A percentile compares a stretch with the other conserved stretches of the same genome.
Conservation (phyloP, 2,113 vertebrate species). For the Oostethus manadensis region DNA sequence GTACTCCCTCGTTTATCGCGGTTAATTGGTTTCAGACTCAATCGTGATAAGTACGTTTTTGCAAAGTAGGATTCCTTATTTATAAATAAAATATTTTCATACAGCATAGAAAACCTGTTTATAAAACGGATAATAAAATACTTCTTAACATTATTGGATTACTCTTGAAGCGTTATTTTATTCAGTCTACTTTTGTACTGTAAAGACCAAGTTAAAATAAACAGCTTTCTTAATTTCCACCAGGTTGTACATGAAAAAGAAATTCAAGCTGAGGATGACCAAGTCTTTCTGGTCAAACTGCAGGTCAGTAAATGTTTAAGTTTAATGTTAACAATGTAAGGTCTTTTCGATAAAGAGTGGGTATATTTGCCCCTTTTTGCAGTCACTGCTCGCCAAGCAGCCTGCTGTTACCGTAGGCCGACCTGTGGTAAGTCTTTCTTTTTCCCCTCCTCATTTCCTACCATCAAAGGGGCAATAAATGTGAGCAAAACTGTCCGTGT, state of each 20-base stretch:
- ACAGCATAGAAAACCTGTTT: too few relatives aligned
- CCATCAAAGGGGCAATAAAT: conserved; percentile 2
- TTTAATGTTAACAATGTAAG: not conserved
- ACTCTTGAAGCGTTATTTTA: conserved; percentile 3
- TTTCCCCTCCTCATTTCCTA: not conserved
- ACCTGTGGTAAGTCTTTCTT: conserved; percentile 82
- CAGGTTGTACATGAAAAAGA: conserved; percentile 99
- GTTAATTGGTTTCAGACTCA: too few relatives aligned
- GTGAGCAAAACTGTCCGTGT: conserved; percentile 9
- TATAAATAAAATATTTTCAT: too few relatives aligned
- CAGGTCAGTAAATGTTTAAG: conserved; percentile 75
- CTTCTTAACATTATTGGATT: too few relatives aligned
- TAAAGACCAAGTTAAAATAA: not conserved
- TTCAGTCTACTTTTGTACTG: not conserved
- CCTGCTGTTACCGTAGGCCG: conserved; percentile 87
- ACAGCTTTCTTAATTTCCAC: conserved; percentile 25
- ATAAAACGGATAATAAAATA: too few relatives aligned
- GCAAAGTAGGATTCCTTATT: too few relatives aligned
- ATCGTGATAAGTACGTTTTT: too few relatives aligned
- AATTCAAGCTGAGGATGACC: conserved; percentile 95
- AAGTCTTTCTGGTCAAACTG: conserved; percentile 95
- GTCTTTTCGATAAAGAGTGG: conserved; percentile 13
- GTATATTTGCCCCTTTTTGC: conserved; percentile 55
- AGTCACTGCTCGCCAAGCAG: conserved; percentile 92
- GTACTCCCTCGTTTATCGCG: too few relatives aligned